Conservation (phyloP, 2,797 vertebrate genomes). For the Ctenosaura bakeri region DNA sequence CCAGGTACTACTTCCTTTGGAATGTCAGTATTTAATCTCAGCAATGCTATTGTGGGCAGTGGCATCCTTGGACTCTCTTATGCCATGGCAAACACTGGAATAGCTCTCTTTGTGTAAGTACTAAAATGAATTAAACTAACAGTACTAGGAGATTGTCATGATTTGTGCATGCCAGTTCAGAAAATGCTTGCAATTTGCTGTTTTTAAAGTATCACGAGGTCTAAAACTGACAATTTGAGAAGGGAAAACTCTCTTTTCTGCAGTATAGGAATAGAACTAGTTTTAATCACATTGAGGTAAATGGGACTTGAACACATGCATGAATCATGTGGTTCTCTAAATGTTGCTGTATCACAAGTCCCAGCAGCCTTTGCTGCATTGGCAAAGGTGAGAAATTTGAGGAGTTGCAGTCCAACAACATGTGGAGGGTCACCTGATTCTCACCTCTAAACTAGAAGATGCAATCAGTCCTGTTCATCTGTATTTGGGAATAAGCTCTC, state of each 20-base stretch:
- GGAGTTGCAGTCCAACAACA: too few species aligned
- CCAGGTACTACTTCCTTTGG: constrained; percentile 95
- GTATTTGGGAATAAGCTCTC: not conserved
- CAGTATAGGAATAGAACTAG: not conserved
- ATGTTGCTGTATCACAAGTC: too few species aligned
- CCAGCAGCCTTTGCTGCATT: too few species aligned
- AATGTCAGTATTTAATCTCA: constrained; percentile 99
- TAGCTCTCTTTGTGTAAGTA: constrained; percentile 98
- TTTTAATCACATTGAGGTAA: not conserved
- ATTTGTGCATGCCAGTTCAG: not conserved
- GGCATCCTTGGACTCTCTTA: constrained; percentile 97
- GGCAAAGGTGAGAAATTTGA: too few species aligned
- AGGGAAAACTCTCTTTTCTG: not conserved
- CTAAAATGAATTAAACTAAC: constrained; percentile 65
- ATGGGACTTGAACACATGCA: not conserved
- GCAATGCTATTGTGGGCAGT: constrained; percentile 99
- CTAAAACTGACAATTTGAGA: not conserved
- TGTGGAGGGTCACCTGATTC: too few species aligned
- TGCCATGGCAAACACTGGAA: constrained; percentile 99
- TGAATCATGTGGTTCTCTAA: too few species aligned
- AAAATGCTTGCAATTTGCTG: not conserved
- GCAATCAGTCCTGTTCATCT: not conserved
- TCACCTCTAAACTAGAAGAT: not conserved
- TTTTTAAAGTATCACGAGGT: not conserved
- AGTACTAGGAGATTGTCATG: not conserved